Evolutionary conservation across 2,888 invertebrate species (phyloP), one percentile per base, ranked within the genome.

Genomic region (Perizoma flavofasciatum): DNA sequence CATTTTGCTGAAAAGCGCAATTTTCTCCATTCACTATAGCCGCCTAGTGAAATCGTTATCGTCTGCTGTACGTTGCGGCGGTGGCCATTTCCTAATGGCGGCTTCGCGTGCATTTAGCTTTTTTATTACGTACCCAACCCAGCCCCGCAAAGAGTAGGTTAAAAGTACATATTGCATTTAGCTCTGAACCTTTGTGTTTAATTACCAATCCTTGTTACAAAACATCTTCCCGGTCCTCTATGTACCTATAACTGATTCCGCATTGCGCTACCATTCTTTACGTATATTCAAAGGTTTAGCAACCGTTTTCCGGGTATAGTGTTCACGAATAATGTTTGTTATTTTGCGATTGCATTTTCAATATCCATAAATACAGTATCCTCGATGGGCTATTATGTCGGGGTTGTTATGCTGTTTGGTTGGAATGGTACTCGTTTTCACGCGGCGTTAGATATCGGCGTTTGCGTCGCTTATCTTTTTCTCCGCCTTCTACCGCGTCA

Each of bases 1-100:
- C 82, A 87, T 89, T 86, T 87, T 74, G 82, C 83, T 89, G 88
- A 88, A 89, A 89, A 90, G 89, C 85, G 84, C 88, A 89, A 88
- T 90, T 89, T 88, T 89, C 87, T 79, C 85, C 81, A 85, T 89
- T 89, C 85, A 84, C 75, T 85, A 83, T 82, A 79, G 81, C 82
- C 81, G 85, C 82, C 84, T 83, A 82, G 86, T 84, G 84, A 81
- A 90, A 88, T 88, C 86, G 89, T 88, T 89, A 89, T 88, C 84
- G 85, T 85, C 81, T 81, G 80, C 79, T 77, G 61, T 61, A 57
- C 61, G 79, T 74, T 82, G 84, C 76, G 80, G 82, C 81, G 75
- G 84, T 83, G 81, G 86, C 89, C 86, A 86, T 89, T 88, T 84
- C 83, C 86, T 91, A 90, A 91, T 91, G 86, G 88, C 82, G 77